phyloP scores from a whole-genome alignment of 2,113 vertebrate genomes.

The Scomber japonicus region DNA sequence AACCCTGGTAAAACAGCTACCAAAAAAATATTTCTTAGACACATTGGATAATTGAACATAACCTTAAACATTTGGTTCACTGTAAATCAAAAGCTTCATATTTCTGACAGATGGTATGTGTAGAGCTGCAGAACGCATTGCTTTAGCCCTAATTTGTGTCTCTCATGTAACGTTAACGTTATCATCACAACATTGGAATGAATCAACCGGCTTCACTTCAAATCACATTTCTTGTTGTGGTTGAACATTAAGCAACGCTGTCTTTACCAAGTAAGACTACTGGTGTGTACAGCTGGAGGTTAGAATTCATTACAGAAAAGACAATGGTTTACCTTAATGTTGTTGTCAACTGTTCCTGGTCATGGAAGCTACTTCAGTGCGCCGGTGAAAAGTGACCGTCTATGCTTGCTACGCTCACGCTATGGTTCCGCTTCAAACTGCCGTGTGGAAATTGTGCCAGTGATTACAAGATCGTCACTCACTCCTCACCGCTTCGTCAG shows the following conservation, averaged over 20 bases:
- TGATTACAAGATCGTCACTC: too few species aligned
- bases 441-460: too few species aligned
- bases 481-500: too few species aligned
- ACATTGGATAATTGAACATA: too few species aligned
- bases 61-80: too few species aligned
- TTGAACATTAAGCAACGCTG: neutral
- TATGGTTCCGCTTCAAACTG: constrained; percentile 35
- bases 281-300: neutral
- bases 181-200: too few species aligned
- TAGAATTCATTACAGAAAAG: neutral
- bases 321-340: constrained; percentile 41
- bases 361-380: constrained; percentile 34
- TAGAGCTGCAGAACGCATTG: too few species aligned
- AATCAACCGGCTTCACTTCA: neutral
- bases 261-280: rapidly evolving
- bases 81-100: neutral
- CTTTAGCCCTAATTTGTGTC: too few species aligned
- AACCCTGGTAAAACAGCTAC: neutral
- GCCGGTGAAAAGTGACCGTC: constrained; percentile 12
- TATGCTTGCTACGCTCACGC: neutral
- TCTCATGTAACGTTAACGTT: too few species aligned
- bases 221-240: too few species aligned
- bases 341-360: constrained; percentile 23
- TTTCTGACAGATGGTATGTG: too few species aligned
- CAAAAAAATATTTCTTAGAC: too few species aligned